Conservation (phyloP, 2,797 vertebrate species). For the Ceryle rudis region DNA sequence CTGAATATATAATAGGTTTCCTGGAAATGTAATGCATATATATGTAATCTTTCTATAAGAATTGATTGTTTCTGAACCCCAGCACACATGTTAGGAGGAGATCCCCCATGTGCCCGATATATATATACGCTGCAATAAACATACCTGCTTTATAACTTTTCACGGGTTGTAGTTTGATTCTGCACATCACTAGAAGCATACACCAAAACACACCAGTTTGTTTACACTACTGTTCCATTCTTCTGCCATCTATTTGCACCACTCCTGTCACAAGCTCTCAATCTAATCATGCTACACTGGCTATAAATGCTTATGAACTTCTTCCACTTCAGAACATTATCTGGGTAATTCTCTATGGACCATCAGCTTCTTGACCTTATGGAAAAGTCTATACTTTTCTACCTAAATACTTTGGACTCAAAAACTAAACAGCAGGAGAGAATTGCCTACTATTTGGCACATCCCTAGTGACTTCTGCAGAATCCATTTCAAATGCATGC, state of each 20-base stretch:
- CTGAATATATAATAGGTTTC: too few species aligned
- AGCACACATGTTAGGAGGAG: too few species aligned
- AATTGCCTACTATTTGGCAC: background rate
- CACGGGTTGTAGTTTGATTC: too few species aligned
- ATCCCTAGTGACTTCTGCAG: background rate
- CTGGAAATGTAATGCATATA: too few species aligned
- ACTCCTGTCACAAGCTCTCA: background rate
- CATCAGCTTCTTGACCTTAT: background rate
- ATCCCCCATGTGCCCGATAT: too few species aligned
- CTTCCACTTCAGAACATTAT: background rate
- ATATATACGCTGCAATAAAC: too few species aligned
- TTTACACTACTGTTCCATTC: background rate
- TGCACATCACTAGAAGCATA: background rate
- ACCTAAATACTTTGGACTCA: fast-evolving
- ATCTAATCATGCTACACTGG: background rate
- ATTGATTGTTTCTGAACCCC: too few species aligned
- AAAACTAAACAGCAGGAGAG: background rate
- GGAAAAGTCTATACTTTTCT: background rate
- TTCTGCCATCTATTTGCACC: background rate
- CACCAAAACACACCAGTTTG: background rate
- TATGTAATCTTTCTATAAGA: too few species aligned
- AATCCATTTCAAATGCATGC: background rate
- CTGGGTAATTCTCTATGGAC: background rate
- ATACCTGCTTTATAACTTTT: too few species aligned
- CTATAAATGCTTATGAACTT: background rate